These are phyloP conservation scores for Prinia subflava DNA, from an alignment of 2,113 vertebrate species.

Conservation along the genomic window DNA sequence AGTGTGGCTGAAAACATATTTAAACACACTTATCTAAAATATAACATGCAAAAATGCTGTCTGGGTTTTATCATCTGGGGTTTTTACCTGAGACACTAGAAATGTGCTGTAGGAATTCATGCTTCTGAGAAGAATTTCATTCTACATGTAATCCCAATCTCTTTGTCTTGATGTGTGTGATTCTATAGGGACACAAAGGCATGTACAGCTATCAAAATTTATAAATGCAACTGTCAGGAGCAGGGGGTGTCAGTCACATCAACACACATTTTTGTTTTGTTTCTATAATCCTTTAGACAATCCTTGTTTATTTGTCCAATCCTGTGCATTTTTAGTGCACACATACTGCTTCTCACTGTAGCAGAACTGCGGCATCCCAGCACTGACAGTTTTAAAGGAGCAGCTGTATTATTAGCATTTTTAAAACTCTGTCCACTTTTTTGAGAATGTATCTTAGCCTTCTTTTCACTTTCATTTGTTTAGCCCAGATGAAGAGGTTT, in stretches of 20 bases:
- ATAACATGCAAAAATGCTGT: background rate
- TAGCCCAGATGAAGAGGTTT: background rate
- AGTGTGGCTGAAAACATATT: background rate
- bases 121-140: background rate
- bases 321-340: background rate
- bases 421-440: background rate
- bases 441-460: background rate
- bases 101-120: background rate
- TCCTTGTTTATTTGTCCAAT: background rate
- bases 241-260: background rate
- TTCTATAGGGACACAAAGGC: background rate
- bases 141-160: background rate
- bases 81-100: background rate
- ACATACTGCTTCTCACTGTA: background rate
- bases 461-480: background rate
- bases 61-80: background rate
- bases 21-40: background rate
- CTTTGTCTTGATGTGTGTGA: background rate
- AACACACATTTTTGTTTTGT: background rate
- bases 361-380: background rate
- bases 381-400: background rate
- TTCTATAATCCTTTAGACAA: background rate
- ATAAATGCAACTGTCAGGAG: background rate
- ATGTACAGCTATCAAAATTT: background rate
- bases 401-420: background rate